A percentile compares a stretch with the other conserved stretches of the same genome.
These are phyloP conservation scores for Regulus satrapa DNA, from an alignment of 2,113 vertebrate species.

Conservation along the genomic window DNA sequence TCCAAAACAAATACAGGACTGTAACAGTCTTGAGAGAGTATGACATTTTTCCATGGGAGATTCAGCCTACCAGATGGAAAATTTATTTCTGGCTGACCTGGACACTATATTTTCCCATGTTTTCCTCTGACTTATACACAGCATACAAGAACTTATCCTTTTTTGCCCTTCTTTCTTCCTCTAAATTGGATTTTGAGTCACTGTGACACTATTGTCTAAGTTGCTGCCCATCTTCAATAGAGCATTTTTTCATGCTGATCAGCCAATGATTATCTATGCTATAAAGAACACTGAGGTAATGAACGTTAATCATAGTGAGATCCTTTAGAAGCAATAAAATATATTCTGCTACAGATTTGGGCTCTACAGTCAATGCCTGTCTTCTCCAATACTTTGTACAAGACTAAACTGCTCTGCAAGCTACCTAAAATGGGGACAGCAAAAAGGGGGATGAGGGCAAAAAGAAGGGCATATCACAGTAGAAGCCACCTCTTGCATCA, in stretches of 20 bases:
- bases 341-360: not conserved
- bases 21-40: not conserved
- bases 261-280: not conserved
- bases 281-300: not conserved
- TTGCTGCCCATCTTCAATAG: not conserved
- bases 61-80: not conserved
- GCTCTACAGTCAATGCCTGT: not conserved
- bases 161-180: not conserved
- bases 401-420: not conserved
- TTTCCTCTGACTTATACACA: not conserved
- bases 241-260: not conserved
- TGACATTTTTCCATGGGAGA: not conserved
- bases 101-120: not conserved
- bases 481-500: not conserved
- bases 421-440: not conserved
- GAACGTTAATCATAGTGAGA: not conserved
- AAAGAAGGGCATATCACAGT: not conserved
- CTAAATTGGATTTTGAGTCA: not conserved
- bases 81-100: not conserved
- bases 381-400: not conserved
- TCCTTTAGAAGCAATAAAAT: not conserved
- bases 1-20: not conserved
- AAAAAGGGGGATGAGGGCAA: not conserved
- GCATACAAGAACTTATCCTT: not conserved
- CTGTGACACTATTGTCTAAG: not conserved